These are phyloP conservation scores for Sardinella longiceps DNA, from an alignment of 2,797 vertebrate genomes.

Conservation along the genomic window DNA sequence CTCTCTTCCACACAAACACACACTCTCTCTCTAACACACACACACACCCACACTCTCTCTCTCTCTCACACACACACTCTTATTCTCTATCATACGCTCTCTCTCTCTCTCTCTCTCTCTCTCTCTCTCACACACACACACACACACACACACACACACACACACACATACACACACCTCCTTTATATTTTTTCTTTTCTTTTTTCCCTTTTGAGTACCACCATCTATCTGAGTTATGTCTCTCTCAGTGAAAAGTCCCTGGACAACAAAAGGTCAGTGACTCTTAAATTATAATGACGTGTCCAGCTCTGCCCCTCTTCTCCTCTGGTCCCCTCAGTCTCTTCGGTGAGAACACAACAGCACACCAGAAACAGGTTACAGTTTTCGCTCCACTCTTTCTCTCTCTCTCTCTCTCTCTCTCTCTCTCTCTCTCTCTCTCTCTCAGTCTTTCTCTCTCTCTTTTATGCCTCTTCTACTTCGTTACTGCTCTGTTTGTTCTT, in stretches of 20 bases:
- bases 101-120: neutral
- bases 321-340: neutral
- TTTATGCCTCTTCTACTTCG: neutral
- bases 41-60: neutral
- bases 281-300: neutral
- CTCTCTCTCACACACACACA: neutral
- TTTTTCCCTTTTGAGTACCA: neutral
- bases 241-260: neutral
- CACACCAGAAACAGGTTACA: neutral
- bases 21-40: neutral
- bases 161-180: neutral
- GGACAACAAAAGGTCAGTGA: neutral
- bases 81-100: neutral
- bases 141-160: neutral
- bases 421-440: neutral
- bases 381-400: neutral
- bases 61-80: neutral
- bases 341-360: neutral
- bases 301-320: neutral
- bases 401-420: neutral
- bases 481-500: neutral
- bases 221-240: neutral
- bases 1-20: neutral
- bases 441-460: neutral
- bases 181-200: slow-evolving; percentile 1